These are phyloP conservation scores for Drosophila kanapiae DNA, from an alignment of 1,140 invertebrate genomes.

Conservation along the genomic window DNA sequence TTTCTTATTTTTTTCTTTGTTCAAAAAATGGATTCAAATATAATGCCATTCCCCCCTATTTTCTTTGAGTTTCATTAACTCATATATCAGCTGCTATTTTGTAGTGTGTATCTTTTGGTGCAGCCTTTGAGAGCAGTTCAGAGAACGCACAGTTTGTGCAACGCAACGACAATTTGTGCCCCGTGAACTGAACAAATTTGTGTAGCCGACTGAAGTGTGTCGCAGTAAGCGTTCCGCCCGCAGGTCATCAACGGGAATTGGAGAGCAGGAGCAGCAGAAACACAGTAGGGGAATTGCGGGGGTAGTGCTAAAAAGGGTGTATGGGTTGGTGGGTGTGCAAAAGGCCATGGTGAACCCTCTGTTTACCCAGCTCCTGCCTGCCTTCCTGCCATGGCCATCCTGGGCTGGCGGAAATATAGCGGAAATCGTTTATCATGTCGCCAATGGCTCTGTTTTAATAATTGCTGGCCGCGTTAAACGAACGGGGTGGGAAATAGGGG, in stretches of 20 bases:
- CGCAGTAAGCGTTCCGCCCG: conserved; percentile 57
- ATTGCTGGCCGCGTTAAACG: conserved; percentile 64
- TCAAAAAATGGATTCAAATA: background rate
- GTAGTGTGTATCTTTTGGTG: conserved; percentile 1
- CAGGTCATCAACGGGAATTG: conserved; percentile 9
- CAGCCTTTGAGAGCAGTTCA: conserved; percentile 1
- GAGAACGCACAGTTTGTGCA: conserved; percentile 16
- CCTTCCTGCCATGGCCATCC: conserved; percentile 9
- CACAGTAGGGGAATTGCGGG: background rate
- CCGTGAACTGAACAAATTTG: conserved; percentile 42
- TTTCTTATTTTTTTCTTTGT: background rate
- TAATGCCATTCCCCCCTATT: background rate
- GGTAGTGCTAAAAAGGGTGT: conserved; percentile 1
- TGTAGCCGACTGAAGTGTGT: conserved; percentile 63
- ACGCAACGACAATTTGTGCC: conserved; percentile 33
- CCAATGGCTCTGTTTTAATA: conserved; percentile 82
- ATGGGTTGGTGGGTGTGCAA: conserved; percentile 8
- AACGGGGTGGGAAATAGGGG: background rate
- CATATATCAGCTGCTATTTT: conserved; percentile 7
- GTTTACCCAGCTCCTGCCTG: conserved; percentile 11
- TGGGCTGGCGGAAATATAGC: conserved; percentile 71
- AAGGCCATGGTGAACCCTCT: conserved; percentile 24
- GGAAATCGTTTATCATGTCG: conserved; percentile 84
- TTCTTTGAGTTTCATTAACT: background rate
- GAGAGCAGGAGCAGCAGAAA: conserved; percentile 3